A percentile compares a stretch with the other conserved stretches of the same genome.
phyloP scores from a whole-genome alignment of 2,888 invertebrate species.

The Balanococcus diminutus region DNA sequence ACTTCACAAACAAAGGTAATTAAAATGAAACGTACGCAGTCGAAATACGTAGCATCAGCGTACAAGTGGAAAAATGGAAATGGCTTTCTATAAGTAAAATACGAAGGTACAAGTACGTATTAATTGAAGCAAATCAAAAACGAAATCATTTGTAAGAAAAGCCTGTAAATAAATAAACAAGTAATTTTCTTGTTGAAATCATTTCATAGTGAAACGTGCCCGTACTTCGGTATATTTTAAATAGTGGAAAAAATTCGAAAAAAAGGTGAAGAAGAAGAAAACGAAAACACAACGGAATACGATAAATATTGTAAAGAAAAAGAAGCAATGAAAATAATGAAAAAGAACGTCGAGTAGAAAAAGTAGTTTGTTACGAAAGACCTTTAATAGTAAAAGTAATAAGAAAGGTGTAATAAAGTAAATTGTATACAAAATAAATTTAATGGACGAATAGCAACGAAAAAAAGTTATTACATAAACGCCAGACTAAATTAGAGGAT shows the following conservation, averaged over 20 bases:
- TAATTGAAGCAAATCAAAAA: constrained; percentile 22
- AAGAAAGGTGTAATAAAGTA: constrained; percentile 16
- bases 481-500: background rate
- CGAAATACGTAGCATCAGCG: too few species aligned
- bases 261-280: background rate
- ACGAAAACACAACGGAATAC: background rate
- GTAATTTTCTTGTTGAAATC: constrained; percentile 7
- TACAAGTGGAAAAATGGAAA: background rate
- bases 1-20: background rate
- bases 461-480: background rate
- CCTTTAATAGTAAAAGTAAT: constrained; percentile 2
- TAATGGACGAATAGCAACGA: background rate
- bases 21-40: background rate
- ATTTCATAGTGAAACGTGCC: background rate
- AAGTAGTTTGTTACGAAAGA: background rate
- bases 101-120: background rate
- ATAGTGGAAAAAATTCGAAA: background rate
- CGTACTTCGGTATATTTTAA: background rate
- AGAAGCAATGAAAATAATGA: background rate
- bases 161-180: background rate
- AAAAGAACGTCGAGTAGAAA: background rate
- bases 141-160: background rate
- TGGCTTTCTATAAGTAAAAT: background rate
- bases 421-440: constrained; percentile 14
- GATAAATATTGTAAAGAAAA: background rate